A percentile compares a stretch with the other conserved stretches of the same genome.
Evolutionary conservation across 92 coral and sea anemone genomes (phyloP).

Genomic region (Phenganax marumi): DNA sequence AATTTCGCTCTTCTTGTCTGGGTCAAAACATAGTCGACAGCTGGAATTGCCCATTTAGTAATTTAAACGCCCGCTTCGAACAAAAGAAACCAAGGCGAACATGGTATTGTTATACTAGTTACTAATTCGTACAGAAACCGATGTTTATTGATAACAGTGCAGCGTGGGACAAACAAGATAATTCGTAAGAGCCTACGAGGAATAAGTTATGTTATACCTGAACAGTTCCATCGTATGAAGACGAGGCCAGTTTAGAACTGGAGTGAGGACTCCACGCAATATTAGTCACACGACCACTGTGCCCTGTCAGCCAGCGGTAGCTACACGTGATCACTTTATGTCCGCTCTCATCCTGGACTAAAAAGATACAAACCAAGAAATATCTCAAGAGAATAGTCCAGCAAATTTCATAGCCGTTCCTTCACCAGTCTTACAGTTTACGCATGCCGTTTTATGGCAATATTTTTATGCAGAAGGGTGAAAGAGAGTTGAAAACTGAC

Average conservation of each 20-base stretch:
- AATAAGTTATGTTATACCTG: constrained; percentile 59
- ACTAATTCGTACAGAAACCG: not conserved
- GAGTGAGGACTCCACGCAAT: constrained; percentile 95
- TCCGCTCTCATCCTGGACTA: constrained; percentile 9
- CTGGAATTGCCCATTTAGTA: too few species aligned
- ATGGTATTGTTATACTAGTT: too few species aligned
- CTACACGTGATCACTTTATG: constrained; percentile 65
- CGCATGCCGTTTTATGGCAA: too few species aligned
- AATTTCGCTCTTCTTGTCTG: too few species aligned
- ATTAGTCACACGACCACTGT: constrained; percentile 83
- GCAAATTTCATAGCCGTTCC: too few species aligned
- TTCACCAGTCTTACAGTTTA: too few species aligned
- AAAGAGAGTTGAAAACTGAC: too few species aligned
- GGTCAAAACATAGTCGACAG: too few species aligned
- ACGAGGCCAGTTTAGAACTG: constrained; percentile 66
- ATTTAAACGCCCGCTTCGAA: too few species aligned
- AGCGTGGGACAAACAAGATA: not conserved
- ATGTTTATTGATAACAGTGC: not conserved
- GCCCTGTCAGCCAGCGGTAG: constrained; percentile 80
- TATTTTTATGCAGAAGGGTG: too few species aligned
- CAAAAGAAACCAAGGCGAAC: too few species aligned
- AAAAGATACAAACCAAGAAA: constrained; percentile 8
- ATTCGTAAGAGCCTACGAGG: not conserved
- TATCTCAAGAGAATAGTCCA: too few species aligned
- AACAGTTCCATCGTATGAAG: constrained; percentile 94